These are phyloP conservation scores for Thermophis baileyi DNA, from an alignment of 2,113 vertebrate species.

Conservation along the genomic window DNA sequence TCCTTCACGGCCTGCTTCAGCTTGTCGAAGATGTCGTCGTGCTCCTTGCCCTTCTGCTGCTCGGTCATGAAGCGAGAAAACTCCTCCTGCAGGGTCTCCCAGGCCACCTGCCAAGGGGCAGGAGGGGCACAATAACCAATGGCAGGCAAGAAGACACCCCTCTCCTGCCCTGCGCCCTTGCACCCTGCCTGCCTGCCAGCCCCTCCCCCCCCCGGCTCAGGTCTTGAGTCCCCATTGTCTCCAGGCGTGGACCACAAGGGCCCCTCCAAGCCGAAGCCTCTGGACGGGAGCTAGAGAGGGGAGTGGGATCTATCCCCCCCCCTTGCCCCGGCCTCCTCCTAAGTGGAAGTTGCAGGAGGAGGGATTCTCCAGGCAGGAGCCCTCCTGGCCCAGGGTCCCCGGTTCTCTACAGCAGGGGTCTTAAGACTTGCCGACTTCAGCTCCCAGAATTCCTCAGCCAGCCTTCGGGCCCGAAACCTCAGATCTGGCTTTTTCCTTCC, in stretches of 20 bases:
- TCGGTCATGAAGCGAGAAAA: constrained; percentile 98
- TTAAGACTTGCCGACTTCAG: too few species aligned
- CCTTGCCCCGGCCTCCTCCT: too few species aligned
- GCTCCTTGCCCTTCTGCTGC: constrained; percentile 93
- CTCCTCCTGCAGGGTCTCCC: constrained; percentile 96
- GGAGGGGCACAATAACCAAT: not conserved
- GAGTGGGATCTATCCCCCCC: not conserved
- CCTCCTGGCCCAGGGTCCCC: too few species aligned
- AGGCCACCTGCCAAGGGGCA: constrained; percentile 80
- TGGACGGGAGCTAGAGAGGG: not conserved
- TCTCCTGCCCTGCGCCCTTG: not conserved
- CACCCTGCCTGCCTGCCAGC: not conserved
- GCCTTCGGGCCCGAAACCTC: too few species aligned
- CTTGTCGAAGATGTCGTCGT: constrained; percentile 98
- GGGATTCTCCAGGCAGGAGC: not conserved
- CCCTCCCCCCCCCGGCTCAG: not conserved
- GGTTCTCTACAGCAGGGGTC: too few species aligned
- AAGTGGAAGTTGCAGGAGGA: not conserved
- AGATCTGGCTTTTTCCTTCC: too few species aligned
- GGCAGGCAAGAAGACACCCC: not conserved
- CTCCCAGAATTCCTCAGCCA: too few species aligned
- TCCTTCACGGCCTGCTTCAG: constrained; percentile 97
- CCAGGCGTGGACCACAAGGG: not conserved
- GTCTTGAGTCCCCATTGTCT: not conserved
- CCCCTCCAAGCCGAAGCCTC: not conserved